phyloP scores from a whole-genome alignment of 2,888 invertebrate genomes.

The Mylabris sibirica region DNA sequence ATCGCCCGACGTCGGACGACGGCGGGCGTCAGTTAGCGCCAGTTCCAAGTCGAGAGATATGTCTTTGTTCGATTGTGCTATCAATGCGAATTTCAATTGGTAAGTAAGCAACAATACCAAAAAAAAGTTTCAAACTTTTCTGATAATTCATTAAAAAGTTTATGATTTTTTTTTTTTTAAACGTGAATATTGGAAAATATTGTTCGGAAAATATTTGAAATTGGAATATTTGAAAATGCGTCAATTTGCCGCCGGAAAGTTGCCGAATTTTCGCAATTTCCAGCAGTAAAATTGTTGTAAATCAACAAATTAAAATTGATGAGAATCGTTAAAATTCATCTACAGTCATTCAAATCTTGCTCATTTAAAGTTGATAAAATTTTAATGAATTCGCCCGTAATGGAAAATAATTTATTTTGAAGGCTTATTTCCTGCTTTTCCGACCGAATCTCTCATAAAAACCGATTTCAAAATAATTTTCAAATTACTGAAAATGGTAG shows the following conservation, averaged over 20 bases:
- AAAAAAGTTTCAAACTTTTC: too few species aligned
- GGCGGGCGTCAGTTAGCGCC: constrained; percentile 60
- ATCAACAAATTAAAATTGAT: too few species aligned
- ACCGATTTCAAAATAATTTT: too few species aligned
- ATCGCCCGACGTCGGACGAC: constrained; percentile 57
- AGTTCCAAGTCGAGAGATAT: constrained; percentile 57
- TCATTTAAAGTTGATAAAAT: background rate
- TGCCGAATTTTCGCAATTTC: background rate
- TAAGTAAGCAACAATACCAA: constrained; percentile 48
- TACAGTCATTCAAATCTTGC: too few species aligned
- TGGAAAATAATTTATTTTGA: background rate
- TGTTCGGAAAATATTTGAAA: background rate
- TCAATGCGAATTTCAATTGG: constrained; percentile 56
- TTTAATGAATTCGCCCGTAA: background rate
- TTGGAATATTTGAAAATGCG: background rate
- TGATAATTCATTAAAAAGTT: too few species aligned
- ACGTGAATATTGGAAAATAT: background rate
- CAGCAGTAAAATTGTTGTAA: background rate
- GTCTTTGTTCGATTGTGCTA: constrained; percentile 57
- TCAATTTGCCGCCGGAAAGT: constrained; percentile 1
- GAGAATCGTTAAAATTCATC: too few species aligned
- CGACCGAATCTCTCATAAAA: too few species aligned
- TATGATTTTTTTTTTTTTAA: too few species aligned
- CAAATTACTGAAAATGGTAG: too few species aligned
- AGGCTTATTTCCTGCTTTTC: too few species aligned